Evolutionary conservation across 2,888 invertebrate species (phyloP), one percentile per base, ranked within the genome.

Genomic region (Agrochola litura): DNA sequence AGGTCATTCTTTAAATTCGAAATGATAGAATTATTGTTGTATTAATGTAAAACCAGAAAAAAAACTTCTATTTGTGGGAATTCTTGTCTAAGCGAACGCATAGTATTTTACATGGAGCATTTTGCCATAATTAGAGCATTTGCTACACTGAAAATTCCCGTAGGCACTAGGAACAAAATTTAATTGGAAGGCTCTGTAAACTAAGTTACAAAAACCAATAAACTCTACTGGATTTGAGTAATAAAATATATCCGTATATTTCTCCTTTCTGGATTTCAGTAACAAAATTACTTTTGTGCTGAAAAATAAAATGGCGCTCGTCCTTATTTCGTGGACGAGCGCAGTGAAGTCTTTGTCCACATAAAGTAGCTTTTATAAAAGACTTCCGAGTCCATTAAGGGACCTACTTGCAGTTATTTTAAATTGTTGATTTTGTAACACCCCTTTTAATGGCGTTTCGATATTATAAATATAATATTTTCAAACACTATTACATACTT

Each of bases 281-380:
- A 4, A 49, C 1, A 52, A 77, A 22, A 41, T 43, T 30, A n/a
- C 49, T 69, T 41, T 30, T n/a, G 16, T 43, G 22, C 30, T 70
- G 9, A 41, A 52, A 58, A 41, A 54, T 41, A 66, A 66, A 73
- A 66, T 37, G 22, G 22, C 37, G 37, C 19, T n/a, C 73, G 58
- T 67, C 70, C 63, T 54, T 79, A 72, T 72, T 72, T 67, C 52
- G 74, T 54, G 22, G 12, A 37, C 22, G n/a, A 60, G 41, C 14
- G 56, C 68, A 65, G 60, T 61, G 64, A 69, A 80, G n/a, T 73
- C 83, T 82, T 82, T 79, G 71, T 72, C 56, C 43, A 63, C 52
- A 58, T 63, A 78, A 37, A 61, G 52, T 56, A 60, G 60, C 74
- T 74, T 78, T 82, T 79, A 82, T 58, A 60, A 3, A 81, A 61